phyloP scores from a whole-genome alignment of 1,140 invertebrate species.

The Acyrthosiphon pisum region DNA sequence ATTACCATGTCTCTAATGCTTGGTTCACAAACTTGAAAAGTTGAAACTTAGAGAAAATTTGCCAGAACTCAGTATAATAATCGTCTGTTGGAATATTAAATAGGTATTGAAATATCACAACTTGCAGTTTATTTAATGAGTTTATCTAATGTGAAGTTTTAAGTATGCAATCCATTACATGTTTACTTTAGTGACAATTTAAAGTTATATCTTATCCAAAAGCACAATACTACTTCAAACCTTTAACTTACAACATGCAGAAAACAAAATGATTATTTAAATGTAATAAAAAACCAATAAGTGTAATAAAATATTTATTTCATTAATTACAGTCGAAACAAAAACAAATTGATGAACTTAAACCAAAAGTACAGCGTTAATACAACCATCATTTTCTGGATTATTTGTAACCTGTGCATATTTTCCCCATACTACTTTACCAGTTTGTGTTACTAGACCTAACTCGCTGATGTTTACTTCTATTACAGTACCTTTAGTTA shows the following conservation, averaged over 20 bases:
- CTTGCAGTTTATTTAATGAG: too few relatives aligned
- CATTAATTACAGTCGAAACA: background rate
- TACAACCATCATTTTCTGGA: conserved; percentile 99
- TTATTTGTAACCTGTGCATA: conserved; percentile 99
- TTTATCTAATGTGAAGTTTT: too few relatives aligned
- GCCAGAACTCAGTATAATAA: too few relatives aligned
- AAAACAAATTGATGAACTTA: conserved; percentile 66
- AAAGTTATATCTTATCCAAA: background rate
- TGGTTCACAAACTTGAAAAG: too few relatives aligned
- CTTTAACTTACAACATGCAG: background rate
- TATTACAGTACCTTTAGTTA: conserved; percentile 97
- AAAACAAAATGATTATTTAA: background rate
- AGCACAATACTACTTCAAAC: background rate
- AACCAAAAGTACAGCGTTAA: conserved; percentile 97
- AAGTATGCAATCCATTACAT: too few relatives aligned
- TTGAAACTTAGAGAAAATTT: too few relatives aligned
- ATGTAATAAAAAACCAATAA: background rate
- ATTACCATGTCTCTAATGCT: too few relatives aligned
- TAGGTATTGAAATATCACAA: too few relatives aligned
- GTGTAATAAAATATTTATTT: background rate
- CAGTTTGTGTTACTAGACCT: conserved; percentile 97
- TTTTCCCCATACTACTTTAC: conserved; percentile 99
- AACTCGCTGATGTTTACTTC: conserved; percentile 99
- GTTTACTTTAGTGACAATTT: too few relatives aligned
- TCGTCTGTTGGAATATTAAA: too few relatives aligned